phyloP scores from a whole-genome alignment of 2,113 vertebrate species.

The Polypterus bichir region DNA sequence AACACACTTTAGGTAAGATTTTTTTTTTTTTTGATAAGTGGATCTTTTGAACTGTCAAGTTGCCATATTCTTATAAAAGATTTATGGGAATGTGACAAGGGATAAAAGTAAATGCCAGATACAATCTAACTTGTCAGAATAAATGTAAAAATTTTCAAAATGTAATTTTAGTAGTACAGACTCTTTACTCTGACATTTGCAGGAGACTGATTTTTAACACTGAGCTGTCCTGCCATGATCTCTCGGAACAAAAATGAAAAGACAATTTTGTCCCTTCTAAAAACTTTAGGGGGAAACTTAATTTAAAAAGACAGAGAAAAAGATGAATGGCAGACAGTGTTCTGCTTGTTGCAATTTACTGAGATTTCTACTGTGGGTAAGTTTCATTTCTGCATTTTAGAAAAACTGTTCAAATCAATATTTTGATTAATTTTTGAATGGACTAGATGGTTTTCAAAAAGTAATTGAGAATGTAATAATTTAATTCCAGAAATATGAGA shows the following conservation, averaged over 20 bases:
- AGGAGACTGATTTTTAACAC: not conserved
- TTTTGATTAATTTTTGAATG: too few relatives aligned
- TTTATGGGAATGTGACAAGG: conserved; percentile 38
- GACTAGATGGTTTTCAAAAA: too few relatives aligned
- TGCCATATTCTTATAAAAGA: conserved; percentile 33
- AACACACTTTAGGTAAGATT: too few relatives aligned
- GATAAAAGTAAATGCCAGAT: conserved; percentile 46
- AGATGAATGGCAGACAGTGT: not conserved
- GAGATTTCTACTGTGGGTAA: too few relatives aligned
- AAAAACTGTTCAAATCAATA: too few relatives aligned
- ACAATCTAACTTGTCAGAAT: conserved; percentile 35
- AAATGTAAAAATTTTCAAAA: conserved; percentile 23
- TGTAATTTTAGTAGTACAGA: not conserved
- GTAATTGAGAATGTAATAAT: too few relatives aligned
- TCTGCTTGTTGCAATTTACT: too few relatives aligned
- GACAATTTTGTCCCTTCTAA: not conserved
- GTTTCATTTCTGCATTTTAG: too few relatives aligned
- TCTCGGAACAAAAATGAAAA: not conserved
- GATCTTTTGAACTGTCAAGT: conserved; percentile 20
- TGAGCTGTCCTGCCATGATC: too few relatives aligned
- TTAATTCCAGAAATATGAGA: too few relatives aligned
- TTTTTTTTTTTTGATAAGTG: too few relatives aligned
- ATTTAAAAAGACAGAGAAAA: not conserved
- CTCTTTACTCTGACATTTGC: conserved; percentile 3
- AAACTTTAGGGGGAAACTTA: not conserved